Evolutionary conservation across 2,888 invertebrate genomes (phyloP), one percentile per base, ranked within the genome.

Genomic region (Eupithecia inturbata): DNA sequence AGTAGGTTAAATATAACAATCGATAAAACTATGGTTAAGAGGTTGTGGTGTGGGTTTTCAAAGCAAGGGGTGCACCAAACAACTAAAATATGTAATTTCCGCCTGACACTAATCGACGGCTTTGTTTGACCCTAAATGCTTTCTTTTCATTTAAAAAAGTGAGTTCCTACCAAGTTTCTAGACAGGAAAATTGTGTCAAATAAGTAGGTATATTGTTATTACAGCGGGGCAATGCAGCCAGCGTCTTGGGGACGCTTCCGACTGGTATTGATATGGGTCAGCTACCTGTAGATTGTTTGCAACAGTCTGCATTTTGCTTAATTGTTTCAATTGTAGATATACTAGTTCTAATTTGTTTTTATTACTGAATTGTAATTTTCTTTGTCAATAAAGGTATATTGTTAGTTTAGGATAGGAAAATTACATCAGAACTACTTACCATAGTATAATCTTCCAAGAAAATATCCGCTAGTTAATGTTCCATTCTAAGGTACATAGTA

Each of bases 1-100:
- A 64, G 67, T 68, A 77, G 75, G 73, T 73, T 62, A 67, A 72
- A 68, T 53, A 31, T 10, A 14, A 26, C 31, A 76, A 72, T 71
- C 68, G 49, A 73, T 70, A 57, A 22, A 71, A 31, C 62, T 62
- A 31, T 53, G 49, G 22, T 53, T 22, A 57, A 14, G 5, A 12
- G 53, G 53, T 10, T 22, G 53, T 53, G 53, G 26, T 57, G 26
- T 22, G 22, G 26, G 14, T 57, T 57, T 26, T 57, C 26, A 14
- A 14, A 26, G 26, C 26, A 57, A 57, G 26, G 57, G 26, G 57
- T 53, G 26, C 14, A 57, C 3, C 53, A 53, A 53, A 53, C 49
- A 53, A 53, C 49, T 26, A 57, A 57, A 57, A 26, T 57, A 57
- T 26, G 22, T 7, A 57, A 26, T 10, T 57, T 57, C 22, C 12